Percentiles rank a stretch among this genome's conserved stretches.
Evolutionary conservation across 2,888 invertebrate genomes (phyloP).

Genomic region (Saturnia pavonia): DNA sequence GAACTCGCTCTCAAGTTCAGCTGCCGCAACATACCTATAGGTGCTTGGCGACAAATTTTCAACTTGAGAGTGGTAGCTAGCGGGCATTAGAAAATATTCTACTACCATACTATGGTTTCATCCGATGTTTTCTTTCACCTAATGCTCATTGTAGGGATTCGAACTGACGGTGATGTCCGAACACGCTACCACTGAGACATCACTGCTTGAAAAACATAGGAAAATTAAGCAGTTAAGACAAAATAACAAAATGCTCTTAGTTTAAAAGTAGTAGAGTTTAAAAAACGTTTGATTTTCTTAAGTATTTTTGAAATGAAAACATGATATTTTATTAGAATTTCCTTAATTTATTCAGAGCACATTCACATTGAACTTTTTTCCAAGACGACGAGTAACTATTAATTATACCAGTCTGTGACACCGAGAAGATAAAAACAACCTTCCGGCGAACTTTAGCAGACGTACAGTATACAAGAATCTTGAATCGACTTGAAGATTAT

Average conservation of each 20-base stretch:
- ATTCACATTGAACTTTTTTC: slow-evolving; percentile 40
- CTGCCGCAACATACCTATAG: no score
- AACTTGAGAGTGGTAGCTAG: no score
- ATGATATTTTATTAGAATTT: slow-evolving; percentile 21
- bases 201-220: no score
- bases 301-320: background rate
- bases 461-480: slow-evolving; percentile 13
- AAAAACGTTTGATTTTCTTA: background rate
- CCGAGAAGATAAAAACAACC: slow-evolving; percentile 55
- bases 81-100: no score
- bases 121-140: no score
- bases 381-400: slow-evolving; percentile 39
- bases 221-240: no score
- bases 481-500: slow-evolving; percentile 36
- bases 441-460: slow-evolving; percentile 42
- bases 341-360: slow-evolving; percentile 40
- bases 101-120: no score
- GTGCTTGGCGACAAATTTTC: no score
- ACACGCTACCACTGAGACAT: no score
- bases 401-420: slow-evolving; percentile 28
- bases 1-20: no score
- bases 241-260: background rate
- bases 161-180: no score
- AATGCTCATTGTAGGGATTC: no score
- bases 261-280: background rate